phyloP scores from a whole-genome alignment of 2,113 vertebrate genomes.

The Leucoraja erinaceus region DNA sequence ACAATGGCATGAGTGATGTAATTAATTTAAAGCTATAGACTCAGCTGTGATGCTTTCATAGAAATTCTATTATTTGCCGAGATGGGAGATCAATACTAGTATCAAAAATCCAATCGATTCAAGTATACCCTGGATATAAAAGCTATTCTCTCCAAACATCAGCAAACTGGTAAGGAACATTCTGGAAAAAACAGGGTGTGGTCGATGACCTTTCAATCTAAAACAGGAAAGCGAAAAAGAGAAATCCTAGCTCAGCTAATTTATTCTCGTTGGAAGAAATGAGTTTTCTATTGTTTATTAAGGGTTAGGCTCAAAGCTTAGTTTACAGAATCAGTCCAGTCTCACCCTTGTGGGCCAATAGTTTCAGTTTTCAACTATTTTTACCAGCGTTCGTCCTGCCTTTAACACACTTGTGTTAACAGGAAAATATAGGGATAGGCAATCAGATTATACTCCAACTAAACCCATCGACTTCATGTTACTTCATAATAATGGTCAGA shows the following conservation, averaged over 20 bases:
- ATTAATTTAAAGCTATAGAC: not conserved
- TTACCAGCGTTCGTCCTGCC: not conserved
- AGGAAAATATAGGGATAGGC: not conserved
- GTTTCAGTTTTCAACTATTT: not conserved
- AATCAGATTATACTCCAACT: not conserved
- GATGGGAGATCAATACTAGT: not conserved
- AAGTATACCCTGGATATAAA: not conserved
- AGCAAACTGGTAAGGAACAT: not conserved
- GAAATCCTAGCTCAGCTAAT: not conserved
- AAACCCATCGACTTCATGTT: not conserved
- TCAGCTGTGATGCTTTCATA: not conserved
- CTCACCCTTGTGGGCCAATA: not conserved
- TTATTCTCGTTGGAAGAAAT: not conserved
- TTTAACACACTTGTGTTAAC: not conserved
- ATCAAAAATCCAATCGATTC: not conserved
- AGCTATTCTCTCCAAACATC: not conserved
- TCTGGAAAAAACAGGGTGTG: not conserved
- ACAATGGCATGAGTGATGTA: not conserved
- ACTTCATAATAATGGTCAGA: not conserved
- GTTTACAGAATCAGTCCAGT: not conserved
- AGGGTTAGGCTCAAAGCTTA: too few relatives aligned
- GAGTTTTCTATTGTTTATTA: not conserved
- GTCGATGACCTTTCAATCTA: too few relatives aligned
- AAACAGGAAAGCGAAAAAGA: not conserved
- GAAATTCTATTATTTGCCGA: not conserved